Percentiles rank a stretch among this genome's conserved stretches.
Evolutionary conservation across 2,113 vertebrate genomes (phyloP).

Genomic region (Oreotrochilus melanogaster): DNA sequence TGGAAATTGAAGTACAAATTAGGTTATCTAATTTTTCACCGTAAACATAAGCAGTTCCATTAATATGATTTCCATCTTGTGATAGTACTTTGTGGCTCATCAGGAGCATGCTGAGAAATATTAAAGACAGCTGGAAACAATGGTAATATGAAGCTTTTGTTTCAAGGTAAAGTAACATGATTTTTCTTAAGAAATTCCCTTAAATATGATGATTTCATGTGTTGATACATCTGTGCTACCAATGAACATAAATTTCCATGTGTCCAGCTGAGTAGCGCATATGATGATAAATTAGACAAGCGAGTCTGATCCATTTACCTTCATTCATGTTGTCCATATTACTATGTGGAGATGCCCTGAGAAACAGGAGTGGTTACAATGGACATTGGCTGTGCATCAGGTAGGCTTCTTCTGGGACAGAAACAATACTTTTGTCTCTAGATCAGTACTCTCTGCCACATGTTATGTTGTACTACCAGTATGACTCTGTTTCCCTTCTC

Average conservation of each 20-base stretch:
- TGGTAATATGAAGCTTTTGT: background rate
- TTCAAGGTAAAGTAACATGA: background rate
- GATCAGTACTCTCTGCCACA: rapidly evolving
- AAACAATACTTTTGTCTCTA: background rate
- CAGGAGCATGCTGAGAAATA: slow-evolving; percentile 45
- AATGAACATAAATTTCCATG: background rate
- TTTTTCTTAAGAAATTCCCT: background rate
- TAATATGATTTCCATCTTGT: slow-evolving; percentile 54
- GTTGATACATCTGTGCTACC: background rate
- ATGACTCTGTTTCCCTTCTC: background rate
- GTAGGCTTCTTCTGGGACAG: background rate
- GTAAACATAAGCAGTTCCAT: slow-evolving; percentile 35
- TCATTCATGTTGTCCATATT: background rate
- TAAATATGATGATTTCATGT: background rate
- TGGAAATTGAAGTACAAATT: slow-evolving; percentile 64
- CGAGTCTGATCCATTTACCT: background rate
- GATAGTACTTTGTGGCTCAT: slow-evolving; percentile 57
- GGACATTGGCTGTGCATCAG: background rate
- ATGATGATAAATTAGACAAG: background rate
- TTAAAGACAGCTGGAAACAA: slow-evolving; percentile 17
- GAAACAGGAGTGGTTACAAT: background rate
- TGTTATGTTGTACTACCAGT: rapidly evolving
- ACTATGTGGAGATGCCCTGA: background rate
- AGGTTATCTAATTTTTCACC: slow-evolving; percentile 63
- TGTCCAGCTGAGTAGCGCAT: background rate